Base-by-base conservation (phyloP, 2,797 vertebrate species). In the Ctenopoma multispine region DNA sequence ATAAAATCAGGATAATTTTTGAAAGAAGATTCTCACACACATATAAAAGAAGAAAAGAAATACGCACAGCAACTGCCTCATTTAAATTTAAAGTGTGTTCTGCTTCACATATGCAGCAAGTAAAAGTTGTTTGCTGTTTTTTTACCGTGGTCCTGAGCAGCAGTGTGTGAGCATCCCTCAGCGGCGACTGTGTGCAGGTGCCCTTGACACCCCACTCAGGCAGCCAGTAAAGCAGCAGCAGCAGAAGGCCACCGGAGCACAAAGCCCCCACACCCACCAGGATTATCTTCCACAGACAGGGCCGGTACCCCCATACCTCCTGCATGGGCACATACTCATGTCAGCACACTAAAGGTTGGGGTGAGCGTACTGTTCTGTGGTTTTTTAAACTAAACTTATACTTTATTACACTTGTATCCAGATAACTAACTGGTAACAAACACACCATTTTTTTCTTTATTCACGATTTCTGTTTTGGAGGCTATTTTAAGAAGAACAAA, bases 171-270 rank as follows among this genome's bases (percentile, higher is more conserved):
- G 96, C 97, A 36, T 96, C 94, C 67, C 80, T 91, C 59, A 97
- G 78, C 0, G 95, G 55, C 40, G 94, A 90, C 89, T 62, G 90
- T 65, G 76, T 86, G 86, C 96, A 96, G 0, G 96, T 97, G n/a
- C 93, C 87, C 83, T 95, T 96, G 73, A 97, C 96, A 1, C 95
- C 93, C 97, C 97, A 99, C 86, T 96, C 93, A 4, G 97, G 97
- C 89, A 97, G 94, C 97, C 97, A 98, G 87, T 98, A 99, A 75
- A 99, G 96, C 53, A 97, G 94, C 56, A 99, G 96, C 68, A 99
- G 94, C 17, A 99, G 95, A 82, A 98, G 95, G 8, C 97, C 97
- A 1, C 97, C 95, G 0, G 96, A 95, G 86, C 94, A 96, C 59
- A 97, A 72, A 7, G 91, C 88, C 4, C 96, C 97, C 0, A 94